Conservation (phyloP, 2,113 vertebrate species). For the Oncorhynchus masou region DNA sequence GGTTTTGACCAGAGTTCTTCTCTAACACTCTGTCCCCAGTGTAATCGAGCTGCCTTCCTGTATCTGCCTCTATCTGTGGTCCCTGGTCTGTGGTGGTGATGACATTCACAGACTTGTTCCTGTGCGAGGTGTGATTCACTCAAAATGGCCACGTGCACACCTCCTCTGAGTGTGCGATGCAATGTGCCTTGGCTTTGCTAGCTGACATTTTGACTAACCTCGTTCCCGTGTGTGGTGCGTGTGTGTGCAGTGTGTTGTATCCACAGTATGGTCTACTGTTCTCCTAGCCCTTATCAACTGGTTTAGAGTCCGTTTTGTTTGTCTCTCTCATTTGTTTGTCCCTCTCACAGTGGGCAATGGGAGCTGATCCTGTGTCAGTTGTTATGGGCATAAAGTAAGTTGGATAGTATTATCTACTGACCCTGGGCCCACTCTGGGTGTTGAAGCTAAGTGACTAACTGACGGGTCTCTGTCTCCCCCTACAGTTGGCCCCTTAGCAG, state of each 20-base stretch:
- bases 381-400: slow-evolving; percentile 6
- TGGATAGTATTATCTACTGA: slow-evolving; percentile 22
- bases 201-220: slow-evolving; percentile 21
- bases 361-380: slow-evolving; percentile 27
- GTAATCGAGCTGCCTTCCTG: slow-evolving; percentile 32
- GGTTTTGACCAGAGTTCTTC: slow-evolving; percentile 40
- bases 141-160: slow-evolving; percentile 25
- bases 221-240: slow-evolving; percentile 17
- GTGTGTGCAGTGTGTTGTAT: neutral
- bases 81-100: slow-evolving; percentile 43
- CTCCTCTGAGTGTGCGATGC: slow-evolving; percentile 34
- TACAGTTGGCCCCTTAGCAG: slow-evolving; percentile 87
- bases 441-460: neutral
- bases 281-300: neutral
- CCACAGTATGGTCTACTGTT: neutral
- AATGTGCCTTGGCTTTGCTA: slow-evolving; percentile 29
- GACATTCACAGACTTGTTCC: slow-evolving; percentile 15
- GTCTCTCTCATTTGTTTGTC: slow-evolving; percentile 23
- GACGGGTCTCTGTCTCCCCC: slow-evolving; percentile 67
- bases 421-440: slow-evolving; percentile 6
- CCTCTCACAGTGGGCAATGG: neutral
- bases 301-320: neutral
- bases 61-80: slow-evolving; percentile 30
- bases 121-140: slow-evolving; percentile 32
- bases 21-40: slow-evolving; percentile 42